These are phyloP conservation scores for Odontamblyopus lacepedii DNA, from an alignment of 2,797 vertebrate species.

Conservation along the genomic window DNA sequence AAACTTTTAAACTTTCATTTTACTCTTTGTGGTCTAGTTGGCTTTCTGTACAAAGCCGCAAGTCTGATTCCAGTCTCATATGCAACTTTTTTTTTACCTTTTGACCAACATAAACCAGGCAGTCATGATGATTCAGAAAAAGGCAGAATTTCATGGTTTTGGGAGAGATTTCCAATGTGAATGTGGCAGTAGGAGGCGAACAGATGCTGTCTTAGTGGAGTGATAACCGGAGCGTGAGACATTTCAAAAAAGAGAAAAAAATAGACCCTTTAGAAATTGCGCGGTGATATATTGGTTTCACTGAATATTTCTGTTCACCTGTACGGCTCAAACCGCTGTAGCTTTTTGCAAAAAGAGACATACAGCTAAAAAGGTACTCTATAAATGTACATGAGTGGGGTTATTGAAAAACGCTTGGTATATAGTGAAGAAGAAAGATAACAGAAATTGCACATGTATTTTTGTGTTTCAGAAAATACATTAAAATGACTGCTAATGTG, in stretches of 20 bases:
- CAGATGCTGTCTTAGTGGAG: slow-evolving; percentile 18
- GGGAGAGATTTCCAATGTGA: slow-evolving; percentile 35
- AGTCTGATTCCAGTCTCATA: slow-evolving; percentile 31
- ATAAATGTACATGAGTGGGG: not conserved
- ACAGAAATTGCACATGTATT: not conserved
- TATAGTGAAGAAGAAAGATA: not conserved
- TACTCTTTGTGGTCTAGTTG: slow-evolving; percentile 1
- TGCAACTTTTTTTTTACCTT: slow-evolving; percentile 52
- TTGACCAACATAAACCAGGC: slow-evolving; percentile 25
- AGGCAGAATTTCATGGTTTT: slow-evolving; percentile 44
- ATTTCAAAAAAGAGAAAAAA: not conserved
- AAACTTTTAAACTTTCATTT: not conserved
- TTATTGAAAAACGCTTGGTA: not conserved
- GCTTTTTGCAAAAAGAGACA: not conserved
- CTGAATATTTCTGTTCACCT: slow-evolving; percentile 4
- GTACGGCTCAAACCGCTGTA: too few relatives aligned
- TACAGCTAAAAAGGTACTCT: not conserved
- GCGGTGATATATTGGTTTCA: slow-evolving; percentile 15
- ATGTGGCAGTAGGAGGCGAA: slow-evolving; percentile 32
- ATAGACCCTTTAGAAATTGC: slow-evolving; percentile 16
- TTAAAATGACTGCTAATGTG: not conserved
- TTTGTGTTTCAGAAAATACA: not conserved
- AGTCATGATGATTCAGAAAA: slow-evolving; percentile 47
- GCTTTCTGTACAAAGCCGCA: slow-evolving; percentile 44
- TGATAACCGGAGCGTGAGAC: slow-evolving; percentile 30